Evolutionary conservation across 2,113 vertebrate species (phyloP), one percentile per base, ranked within the genome.

Genomic region (Cyanoramphus novaezelandiae): DNA sequence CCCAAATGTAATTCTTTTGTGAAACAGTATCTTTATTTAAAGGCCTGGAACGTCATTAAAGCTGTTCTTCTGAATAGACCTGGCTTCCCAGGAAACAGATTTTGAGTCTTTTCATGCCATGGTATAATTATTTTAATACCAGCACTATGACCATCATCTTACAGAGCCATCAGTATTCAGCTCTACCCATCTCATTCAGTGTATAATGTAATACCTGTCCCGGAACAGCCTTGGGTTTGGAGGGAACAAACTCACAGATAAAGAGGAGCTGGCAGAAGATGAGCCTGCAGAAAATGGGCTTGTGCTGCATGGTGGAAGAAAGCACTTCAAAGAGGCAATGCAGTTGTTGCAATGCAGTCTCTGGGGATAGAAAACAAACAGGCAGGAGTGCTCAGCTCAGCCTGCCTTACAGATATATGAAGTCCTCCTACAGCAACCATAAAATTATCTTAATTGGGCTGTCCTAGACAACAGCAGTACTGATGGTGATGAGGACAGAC

Each of bases 361-460:
- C 82, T 75, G 31, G 10, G 44, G 52, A 47, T 37, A 2, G 5
- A 87, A 87, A 81, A 49, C 0, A 2, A 83, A 33, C 71, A 81
- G 49, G n/a, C 37, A 70, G 64, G 43, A 55, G 35, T 49, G 57
- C 6, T 88, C 43, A 28, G 14, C 37, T 69, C 53, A 35, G 76
- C 35, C 65, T 68, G 65, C 21, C 39, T 77, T 67, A 46, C 50
- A 31, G n/a, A 75, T 68, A 78, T 64, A 64, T 31, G 11, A 67
- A 67, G 52, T 71, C 43, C 28, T 90, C 68, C 69, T 72, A 55
- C 69, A 68, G 60, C 52, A 95, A 68, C 76, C 65, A 76, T 88
- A 76, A 93, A 81, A 87, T 83, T 90, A 43, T 83, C 79, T 80
- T 91, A 88, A 90, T 84, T 92, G 67, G 80, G 55, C 57, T 91